Evolutionary conservation across 2,113 vertebrate species (phyloP).

Genomic region (Clarias macrocephalus): DNA sequence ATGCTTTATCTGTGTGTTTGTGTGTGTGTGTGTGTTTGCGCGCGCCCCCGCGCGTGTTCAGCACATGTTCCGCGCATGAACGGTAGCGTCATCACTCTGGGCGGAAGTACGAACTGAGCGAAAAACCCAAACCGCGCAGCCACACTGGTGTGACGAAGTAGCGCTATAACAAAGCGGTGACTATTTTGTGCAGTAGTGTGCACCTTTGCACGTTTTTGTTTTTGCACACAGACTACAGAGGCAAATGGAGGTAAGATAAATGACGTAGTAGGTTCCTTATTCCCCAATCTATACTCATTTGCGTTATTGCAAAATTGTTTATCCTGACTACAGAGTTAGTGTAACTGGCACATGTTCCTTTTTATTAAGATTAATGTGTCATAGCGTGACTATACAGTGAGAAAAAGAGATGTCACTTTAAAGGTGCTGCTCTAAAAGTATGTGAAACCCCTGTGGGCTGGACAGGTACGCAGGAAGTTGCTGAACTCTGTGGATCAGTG

Average conservation of each 20-base stretch:
- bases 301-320: neutral
- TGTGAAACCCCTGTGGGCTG: neutral
- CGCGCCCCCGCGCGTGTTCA: too few species aligned
- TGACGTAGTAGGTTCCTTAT: neutral
- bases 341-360: neutral
- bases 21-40: too few species aligned
- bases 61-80: neutral
- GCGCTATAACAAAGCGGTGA: neutral
- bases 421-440: neutral
- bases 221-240: neutral
- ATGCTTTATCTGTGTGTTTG: neutral
- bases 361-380: neutral
- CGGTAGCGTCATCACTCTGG: neutral
- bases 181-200: too few species aligned
- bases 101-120: neutral
- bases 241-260: constrained; percentile 11
- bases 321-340: neutral
- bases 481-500: constrained; percentile 77
- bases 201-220: neutral
- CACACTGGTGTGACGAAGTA: neutral
- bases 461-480: constrained; percentile 82
- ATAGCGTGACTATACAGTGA: neutral
- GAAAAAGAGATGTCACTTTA: neutral
- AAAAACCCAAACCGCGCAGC: neutral
- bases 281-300: neutral